These are phyloP conservation scores for Cavia aperea DNA, from an alignment of 2,113 vertebrate species.

Conservation along the genomic window DNA sequence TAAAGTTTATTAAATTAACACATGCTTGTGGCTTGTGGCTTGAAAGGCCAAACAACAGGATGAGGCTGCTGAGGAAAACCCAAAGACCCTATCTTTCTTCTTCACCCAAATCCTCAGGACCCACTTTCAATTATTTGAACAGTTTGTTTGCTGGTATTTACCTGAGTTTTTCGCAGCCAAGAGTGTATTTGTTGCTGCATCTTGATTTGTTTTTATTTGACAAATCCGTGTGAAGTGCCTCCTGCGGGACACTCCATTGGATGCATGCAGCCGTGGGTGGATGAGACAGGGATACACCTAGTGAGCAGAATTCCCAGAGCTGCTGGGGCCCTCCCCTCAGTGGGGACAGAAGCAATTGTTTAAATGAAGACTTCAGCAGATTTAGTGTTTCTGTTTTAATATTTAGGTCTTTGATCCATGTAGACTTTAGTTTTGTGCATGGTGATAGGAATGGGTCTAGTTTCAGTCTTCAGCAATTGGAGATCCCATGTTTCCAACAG, in stretches of 20 bases:
- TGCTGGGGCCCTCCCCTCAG: background rate
- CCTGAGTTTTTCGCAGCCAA: background rate
- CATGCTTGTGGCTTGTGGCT: background rate
- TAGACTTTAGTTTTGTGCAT: too few relatives aligned
- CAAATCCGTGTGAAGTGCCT: background rate
- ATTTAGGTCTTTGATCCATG: too few relatives aligned
- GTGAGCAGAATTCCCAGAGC: background rate
- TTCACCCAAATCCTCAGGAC: background rate
- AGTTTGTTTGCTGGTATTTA: background rate
- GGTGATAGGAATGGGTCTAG: too few relatives aligned
- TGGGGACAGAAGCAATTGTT: background rate
- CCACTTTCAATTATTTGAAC: background rate
- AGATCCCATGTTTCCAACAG: too few relatives aligned
- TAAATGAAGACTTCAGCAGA: background rate
- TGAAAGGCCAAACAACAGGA: background rate
- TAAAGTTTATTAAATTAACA: background rate
- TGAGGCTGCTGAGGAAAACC: background rate
- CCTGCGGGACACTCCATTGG: background rate
- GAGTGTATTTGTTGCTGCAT: background rate
- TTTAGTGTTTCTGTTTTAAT: too few relatives aligned
- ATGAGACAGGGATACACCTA: background rate
- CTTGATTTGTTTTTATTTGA: conserved; percentile 7
- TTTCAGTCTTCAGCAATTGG: too few relatives aligned
- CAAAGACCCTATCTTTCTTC: background rate
- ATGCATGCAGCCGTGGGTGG: too few relatives aligned